Evolutionary conservation across 2,888 invertebrate species (phyloP), one percentile per base, ranked within the genome.

Genomic region (Tyria jacobaeae): DNA sequence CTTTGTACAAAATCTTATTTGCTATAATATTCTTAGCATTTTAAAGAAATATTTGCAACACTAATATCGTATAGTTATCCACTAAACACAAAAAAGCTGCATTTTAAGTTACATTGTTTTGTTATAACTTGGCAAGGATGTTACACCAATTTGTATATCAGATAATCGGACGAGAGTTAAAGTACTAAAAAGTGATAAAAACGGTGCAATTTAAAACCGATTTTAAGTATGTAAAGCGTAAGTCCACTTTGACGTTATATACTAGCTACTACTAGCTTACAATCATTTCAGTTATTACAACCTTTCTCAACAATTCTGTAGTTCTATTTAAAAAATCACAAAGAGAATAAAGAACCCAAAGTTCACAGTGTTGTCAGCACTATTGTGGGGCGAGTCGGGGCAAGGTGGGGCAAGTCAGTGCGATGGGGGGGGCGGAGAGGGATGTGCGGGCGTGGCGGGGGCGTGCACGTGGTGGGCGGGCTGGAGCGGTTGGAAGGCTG

Each of bases 401-500:
- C n/a, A 17, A 41, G 27, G 27, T 24, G 21, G 31, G 14, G 21
- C 27, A 7, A 31, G 34, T 34, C 34, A 15, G 51, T 10, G 51
- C 21, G 51, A 21, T 21, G 35, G 55, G 41, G 57, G 35, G 75
- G 78, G 80, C 9, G 69, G 55, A 58, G 65, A 59, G 70, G 70
- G 41, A 25, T 66, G 68, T 6, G 37, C 64, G 67, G 14, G 67
- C 65, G 34, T 65, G 70, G 70, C 76, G 12, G 75, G 73, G 25
- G 71, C 67, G 44, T 59, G 47, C 21, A 34, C 76, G 17, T 47
- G 62, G 71, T 14, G 71, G 66, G 37, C 69, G 72, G 92, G 90
- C 80, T 93, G 95, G 79, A 96, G 94, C 79, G 96, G 96, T 89
- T 97, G 96, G 94, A 97, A 97, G 79, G 97, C 97, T 55, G 97